Evolutionary conservation across 2,113 vertebrate genomes (phyloP), one percentile per base, ranked within the genome.

Genomic region (Pterophyllum scalare): DNA sequence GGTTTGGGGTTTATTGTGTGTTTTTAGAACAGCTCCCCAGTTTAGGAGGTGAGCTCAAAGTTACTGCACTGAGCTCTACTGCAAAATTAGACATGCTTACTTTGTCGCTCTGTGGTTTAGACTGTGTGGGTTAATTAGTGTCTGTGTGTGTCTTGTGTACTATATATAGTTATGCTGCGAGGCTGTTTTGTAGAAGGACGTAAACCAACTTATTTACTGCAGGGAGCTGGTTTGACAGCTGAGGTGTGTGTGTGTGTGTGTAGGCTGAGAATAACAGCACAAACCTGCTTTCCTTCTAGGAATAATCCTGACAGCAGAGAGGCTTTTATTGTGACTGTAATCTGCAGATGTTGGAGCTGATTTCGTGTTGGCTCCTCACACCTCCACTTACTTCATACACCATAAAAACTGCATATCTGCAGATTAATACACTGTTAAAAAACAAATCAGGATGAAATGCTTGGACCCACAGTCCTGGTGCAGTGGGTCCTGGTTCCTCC

Each of bases 211-310:
- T 65, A 8, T 24, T 49, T 24, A 54, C 57, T 77, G 46, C 56
- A 62, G 86, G 33, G 33, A 52, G 26, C 19, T 0, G 17, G 13
- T 59, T 2, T 84, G 57, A 78, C 57, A 75, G 65, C 59, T 78
- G 40, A 65, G 38, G 11, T 43, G 40, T 43, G 40, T 43, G 40
- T 40, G 38, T 64, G 0, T 65, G 13, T 65, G 62, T 46, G 62
- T 67, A 7, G 64, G 64, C 40, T 67, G 22, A 67, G 64, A 49
- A 49, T 67, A 17, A 67, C 22, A 67, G 38, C 22, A 67, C 38
- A 49, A 67, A 67, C 22, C 46, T 49, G 59, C 14, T 84, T 85
- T 49, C 40, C 64, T 78, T 81, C 13, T 35, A 46, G n/a, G 10
- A 72, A 17, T 5, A 26, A 24, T 56, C 46, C 8, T 31, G 46